Conservation (phyloP, 2,888 invertebrate species). For the Lucinisca nassula region DNA sequence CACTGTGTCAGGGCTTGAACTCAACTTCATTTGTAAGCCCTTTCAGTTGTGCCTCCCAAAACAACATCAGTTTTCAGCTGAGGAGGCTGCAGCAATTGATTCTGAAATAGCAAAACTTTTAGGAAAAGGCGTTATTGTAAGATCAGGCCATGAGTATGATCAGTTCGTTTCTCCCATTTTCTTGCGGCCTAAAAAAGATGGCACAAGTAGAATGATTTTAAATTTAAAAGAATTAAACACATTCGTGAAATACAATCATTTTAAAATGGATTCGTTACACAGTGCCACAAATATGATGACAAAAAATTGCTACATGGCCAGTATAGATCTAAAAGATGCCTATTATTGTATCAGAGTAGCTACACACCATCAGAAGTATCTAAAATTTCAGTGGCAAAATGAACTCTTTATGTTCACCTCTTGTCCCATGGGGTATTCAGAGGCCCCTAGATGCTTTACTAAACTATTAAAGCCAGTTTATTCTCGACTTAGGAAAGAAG, state of each 20-base stretch:
- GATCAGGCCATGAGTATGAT: background rate
- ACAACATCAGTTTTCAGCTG: background rate
- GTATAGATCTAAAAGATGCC: constrained; percentile 17
- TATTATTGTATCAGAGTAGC: constrained; percentile 26
- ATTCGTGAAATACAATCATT: constrained; percentile 33
- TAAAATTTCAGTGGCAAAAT: constrained; percentile 28
- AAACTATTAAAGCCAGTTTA: constrained; percentile 51
- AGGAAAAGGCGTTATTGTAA: constrained; percentile 12
- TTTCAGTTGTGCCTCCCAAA: background rate
- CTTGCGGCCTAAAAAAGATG: constrained; percentile 30
- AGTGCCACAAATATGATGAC: constrained; percentile 8
- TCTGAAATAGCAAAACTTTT: constrained; percentile 33
- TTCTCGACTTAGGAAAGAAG: constrained; percentile 32
- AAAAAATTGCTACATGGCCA: constrained; percentile 16
- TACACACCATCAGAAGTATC: constrained; percentile 12
- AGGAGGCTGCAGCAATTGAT: constrained; percentile 16
- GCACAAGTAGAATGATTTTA: constrained; percentile 33
- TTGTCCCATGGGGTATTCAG: constrained; percentile 34
- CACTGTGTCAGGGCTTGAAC: background rate
- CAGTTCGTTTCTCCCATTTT: constrained; percentile 55
- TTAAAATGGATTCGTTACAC: constrained; percentile 49
- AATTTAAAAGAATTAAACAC: constrained; percentile 40
- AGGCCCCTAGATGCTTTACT: constrained; percentile 35
- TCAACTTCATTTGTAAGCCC: background rate
- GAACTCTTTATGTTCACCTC: constrained; percentile 30